Percentiles rank a stretch among this genome's conserved stretches.
Conservation (phyloP, 2,888 invertebrate genomes). For the Dryadula phaetusa region DNA sequence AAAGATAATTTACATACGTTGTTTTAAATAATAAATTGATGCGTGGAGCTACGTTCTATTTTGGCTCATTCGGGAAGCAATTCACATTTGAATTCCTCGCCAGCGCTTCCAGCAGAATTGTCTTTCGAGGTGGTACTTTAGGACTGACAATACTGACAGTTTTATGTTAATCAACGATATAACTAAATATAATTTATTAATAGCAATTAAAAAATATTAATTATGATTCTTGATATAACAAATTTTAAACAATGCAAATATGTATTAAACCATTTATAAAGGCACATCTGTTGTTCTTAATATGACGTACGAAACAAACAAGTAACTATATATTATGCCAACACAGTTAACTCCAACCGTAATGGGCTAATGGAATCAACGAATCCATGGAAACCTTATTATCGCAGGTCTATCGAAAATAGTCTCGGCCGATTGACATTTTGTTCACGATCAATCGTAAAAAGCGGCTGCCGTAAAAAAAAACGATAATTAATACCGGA, state of each 20-base stretch:
- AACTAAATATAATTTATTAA: too few species aligned
- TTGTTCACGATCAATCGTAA: conserved; percentile 31
- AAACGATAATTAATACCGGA: conserved; percentile 39
- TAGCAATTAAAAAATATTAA: too few species aligned
- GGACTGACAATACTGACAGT: too few species aligned
- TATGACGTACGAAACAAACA: neutral
- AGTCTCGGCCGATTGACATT: conserved; percentile 41
- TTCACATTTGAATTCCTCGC: too few species aligned
- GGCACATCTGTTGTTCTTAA: neutral
- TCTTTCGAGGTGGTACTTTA: too few species aligned
- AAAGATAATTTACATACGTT: too few species aligned
- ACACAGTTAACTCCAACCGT: neutral
- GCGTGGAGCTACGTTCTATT: too few species aligned
- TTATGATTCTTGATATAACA: too few species aligned
- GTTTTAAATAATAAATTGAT: too few species aligned
- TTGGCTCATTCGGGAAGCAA: too few species aligned
- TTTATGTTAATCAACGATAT: too few species aligned
- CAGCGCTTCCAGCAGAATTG: too few species aligned
- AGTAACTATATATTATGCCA: neutral
- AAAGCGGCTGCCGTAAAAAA: conserved; percentile 36
- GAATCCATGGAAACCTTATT: neutral
- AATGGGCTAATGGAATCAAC: neutral
- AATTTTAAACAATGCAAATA: neutral
- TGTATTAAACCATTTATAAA: neutral
- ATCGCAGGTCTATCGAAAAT: conserved; percentile 10